phyloP scores from a whole-genome alignment of 2,888 invertebrate genomes.

The Megaustenia siamemsis region DNA sequence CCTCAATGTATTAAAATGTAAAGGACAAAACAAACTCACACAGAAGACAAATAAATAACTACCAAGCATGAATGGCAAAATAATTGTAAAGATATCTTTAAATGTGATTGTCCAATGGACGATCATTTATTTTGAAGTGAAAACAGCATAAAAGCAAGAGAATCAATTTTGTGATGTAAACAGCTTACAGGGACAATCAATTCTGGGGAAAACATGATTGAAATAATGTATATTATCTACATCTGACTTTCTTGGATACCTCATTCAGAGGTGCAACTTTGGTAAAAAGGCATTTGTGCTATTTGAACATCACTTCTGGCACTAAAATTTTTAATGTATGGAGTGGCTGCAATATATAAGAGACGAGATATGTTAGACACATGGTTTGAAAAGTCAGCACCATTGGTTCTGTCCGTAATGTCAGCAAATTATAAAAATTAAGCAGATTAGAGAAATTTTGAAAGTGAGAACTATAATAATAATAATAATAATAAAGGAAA shows the following conservation, averaged over 20 bases:
- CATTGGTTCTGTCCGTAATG: background rate
- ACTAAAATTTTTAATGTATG: background rate
- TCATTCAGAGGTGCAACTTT: background rate
- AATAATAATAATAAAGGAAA: no score
- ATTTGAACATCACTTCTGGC: background rate
- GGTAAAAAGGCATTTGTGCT: background rate
- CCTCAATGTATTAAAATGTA: no score
- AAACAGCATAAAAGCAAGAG: slow-evolving; percentile 14
- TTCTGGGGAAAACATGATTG: background rate
- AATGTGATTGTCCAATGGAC: background rate
- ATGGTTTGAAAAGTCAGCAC: background rate
- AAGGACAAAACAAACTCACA: no score
- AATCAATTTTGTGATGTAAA: background rate
- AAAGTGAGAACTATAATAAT: background rate
- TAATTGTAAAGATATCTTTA: background rate
- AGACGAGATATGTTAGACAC: background rate
- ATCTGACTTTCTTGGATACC: background rate
- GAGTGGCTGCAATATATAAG: background rate
- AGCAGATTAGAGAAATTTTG: background rate
- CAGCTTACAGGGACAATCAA: background rate
- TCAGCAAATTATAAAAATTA: background rate
- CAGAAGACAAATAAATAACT: no score
- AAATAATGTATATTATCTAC: background rate
- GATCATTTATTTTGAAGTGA: slow-evolving; percentile 24
- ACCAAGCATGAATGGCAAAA: background rate